Evolutionary conservation across 2,888 invertebrate genomes (phyloP).

Genomic region (Melinaea menophilus): DNA sequence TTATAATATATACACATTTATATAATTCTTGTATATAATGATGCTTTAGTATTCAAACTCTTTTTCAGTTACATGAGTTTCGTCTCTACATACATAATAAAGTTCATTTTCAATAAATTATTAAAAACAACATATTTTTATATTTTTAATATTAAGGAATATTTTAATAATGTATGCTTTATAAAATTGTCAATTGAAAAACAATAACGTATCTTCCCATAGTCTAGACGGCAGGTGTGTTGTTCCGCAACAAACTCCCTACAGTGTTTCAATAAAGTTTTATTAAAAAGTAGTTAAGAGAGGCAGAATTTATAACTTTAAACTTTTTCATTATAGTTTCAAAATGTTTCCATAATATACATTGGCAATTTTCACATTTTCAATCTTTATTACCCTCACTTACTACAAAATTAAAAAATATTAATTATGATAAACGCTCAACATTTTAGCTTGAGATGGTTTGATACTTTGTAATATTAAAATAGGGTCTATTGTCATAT

Average conservation of each 20-base stretch:
- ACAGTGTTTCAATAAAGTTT: slow-evolving; percentile 22
- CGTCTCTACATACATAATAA: too few relatives aligned
- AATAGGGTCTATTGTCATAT: too few relatives aligned
- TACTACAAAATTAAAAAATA: slow-evolving; percentile 1
- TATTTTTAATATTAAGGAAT: too few relatives aligned
- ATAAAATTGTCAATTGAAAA: background rate
- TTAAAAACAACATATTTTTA: too few relatives aligned
- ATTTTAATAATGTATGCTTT: too few relatives aligned
- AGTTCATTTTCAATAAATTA: too few relatives aligned
- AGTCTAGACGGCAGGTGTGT: slow-evolving; percentile 19
- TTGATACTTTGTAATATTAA: too few relatives aligned
- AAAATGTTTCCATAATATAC: slow-evolving; percentile 5
- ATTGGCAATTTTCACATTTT: slow-evolving; percentile 4
- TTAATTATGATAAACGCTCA: background rate
- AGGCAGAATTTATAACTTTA: slow-evolving; percentile 20
- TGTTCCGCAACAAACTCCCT: slow-evolving; percentile 17
- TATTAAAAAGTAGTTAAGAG: slow-evolving; percentile 23
- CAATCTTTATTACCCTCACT: background rate
- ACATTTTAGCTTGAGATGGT: background rate
- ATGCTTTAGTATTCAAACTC: too few relatives aligned
- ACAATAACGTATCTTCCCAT: slow-evolving; percentile 16
- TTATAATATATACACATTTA: too few relatives aligned
- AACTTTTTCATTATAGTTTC: slow-evolving; percentile 17
- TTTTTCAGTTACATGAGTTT: too few relatives aligned
- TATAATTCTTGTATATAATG: too few relatives aligned